Base-by-base conservation (phyloP, 2,797 vertebrate genomes). In the Sebastolobus alascanus region DNA sequence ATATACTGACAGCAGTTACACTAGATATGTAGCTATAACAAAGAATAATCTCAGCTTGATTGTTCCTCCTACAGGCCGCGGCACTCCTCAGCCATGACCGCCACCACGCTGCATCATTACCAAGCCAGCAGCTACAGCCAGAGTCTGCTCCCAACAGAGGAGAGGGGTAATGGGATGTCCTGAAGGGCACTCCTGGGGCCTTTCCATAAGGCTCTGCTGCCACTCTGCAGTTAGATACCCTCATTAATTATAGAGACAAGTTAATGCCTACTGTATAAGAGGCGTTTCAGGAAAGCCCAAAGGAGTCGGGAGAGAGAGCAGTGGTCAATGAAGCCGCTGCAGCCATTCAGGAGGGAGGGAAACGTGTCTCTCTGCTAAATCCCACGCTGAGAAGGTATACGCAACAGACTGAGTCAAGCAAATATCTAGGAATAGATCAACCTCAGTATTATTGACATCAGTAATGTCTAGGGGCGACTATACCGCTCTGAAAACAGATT, bases 171-270 rank as follows among this genome's bases (percentile, higher is more conserved):
- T 80, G 80, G 79, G 82, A 81, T 87, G 85, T 87, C 79, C 88
- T 93, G 73, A 87, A 93, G 84, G 84, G 70, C 54, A 87, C 87
- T 92, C 92, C 77, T 82, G 83, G 80, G 89, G 86, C 73, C 79
- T 90, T 87, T 86, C 83, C 70, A 79, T 84, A 85, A 85, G 88
- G 82, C 86, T 77, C 75, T 84, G 84, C 85, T 84, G 82, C 85
- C 83, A 84, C 73, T 90, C 73, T 29, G 60, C 80, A 83, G 84
- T 85, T 92, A 78, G 84, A 78, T 59, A 74, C 37, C 25, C 86
- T 90, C 91, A 93, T 95, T 92, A 94, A 95, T 94, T 94, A 95
- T 92, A 71, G 73, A 94, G 68, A 58, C 14, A 63, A 66, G 82
- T 90, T 93, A 93, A 94, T 89, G 87, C 84, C 82, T 85, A 71